These are phyloP conservation scores for Ailurus styani DNA, from an alignment of 2,113 vertebrate species.

Conservation along the genomic window DNA sequence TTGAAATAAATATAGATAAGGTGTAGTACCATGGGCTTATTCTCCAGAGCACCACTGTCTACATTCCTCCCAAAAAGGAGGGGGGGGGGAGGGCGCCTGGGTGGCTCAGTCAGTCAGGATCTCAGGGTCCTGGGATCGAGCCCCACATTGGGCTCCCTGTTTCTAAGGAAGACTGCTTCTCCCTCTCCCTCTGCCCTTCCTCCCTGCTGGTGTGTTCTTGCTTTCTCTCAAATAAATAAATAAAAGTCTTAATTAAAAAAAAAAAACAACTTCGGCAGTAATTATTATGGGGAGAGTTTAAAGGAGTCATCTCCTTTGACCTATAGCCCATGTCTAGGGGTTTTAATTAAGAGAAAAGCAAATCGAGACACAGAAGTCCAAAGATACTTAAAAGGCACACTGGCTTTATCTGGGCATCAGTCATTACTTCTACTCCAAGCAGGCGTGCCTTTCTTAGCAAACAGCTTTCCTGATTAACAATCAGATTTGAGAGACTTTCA, in stretches of 20 bases:
- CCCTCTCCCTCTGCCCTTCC: not conserved
- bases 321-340: not conserved
- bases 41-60: not conserved
- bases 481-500: not conserved
- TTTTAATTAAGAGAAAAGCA: slow-evolving; percentile 55
- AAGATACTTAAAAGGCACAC: slow-evolving; percentile 13
- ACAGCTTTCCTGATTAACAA: slow-evolving; percentile 19
- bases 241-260: not conserved
- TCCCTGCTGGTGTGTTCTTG: not conserved
- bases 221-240: not conserved
- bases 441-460: slow-evolving; percentile 52
- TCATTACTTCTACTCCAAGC: slow-evolving; percentile 37
- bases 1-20: not conserved
- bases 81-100: too few relatives aligned
- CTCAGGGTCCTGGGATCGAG: not conserved
- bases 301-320: slow-evolving; percentile 25
- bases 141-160: not conserved
- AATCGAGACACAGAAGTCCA: slow-evolving; percentile 26
- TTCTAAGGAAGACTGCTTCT: not conserved
- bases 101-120: not conserved
- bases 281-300: not conserved
- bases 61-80: too few relatives aligned
- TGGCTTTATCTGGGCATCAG: slow-evolving; percentile 45
- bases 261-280: not conserved
- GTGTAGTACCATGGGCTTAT: not conserved